Evolutionary conservation across 2,113 vertebrate genomes (phyloP).

Genomic region (Syngnathus floridae): DNA sequence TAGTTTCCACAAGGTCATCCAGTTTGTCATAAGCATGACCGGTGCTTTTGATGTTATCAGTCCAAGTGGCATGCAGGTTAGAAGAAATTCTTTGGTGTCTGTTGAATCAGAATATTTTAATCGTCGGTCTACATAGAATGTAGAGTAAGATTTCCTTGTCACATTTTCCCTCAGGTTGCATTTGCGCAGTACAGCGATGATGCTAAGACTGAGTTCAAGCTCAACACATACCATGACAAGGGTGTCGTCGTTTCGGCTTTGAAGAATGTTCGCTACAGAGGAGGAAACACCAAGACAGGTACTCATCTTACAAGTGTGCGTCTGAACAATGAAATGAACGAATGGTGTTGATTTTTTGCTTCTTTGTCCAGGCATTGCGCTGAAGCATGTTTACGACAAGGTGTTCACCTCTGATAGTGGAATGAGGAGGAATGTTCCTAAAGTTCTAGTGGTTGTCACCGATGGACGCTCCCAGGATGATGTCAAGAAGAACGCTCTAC

Average conservation of each 20-base stretch:
- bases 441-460: constrained; percentile 94
- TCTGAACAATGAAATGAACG: not conserved
- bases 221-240: constrained; percentile 91
- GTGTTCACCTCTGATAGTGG: constrained; percentile 88
- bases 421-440: constrained; percentile 92
- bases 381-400: constrained; percentile 89
- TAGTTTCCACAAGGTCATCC: constrained; percentile 93
- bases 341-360: not conserved
- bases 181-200: constrained; percentile 97
- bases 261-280: constrained; percentile 86
- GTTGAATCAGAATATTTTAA: not conserved
- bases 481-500: constrained; percentile 84
- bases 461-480: constrained; percentile 97
- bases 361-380: constrained; percentile 75
- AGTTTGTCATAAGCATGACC: constrained; percentile 92
- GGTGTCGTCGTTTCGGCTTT: constrained; percentile 83
- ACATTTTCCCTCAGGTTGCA: constrained; percentile 74
- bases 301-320: constrained; percentile 5
- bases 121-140: not conserved
- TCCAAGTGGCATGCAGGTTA: constrained; percentile 88
- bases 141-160: not conserved
- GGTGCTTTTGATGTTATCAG: constrained; percentile 89
- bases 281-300: constrained; percentile 98
- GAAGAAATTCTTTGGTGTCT: not conserved
- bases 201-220: constrained; percentile 92